phyloP scores from a whole-genome alignment of 2,888 invertebrate species.

The Aphodius sticticus region DNA sequence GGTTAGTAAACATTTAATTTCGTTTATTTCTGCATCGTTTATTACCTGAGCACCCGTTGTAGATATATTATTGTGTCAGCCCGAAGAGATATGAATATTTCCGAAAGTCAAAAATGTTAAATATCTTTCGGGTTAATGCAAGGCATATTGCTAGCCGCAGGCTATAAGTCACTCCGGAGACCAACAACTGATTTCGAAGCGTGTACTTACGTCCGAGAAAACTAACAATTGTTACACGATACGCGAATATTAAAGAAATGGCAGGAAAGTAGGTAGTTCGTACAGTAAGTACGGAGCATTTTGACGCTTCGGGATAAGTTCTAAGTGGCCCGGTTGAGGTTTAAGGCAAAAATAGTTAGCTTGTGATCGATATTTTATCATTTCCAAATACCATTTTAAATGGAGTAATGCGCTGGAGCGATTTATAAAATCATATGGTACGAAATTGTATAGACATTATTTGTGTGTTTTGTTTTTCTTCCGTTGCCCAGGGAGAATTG shows the following conservation, averaged over 20 bases:
- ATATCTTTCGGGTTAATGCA: neutral
- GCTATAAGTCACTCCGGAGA: neutral
- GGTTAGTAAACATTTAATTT: neutral
- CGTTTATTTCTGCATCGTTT: neutral
- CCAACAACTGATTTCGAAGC: neutral
- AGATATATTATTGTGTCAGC: neutral
- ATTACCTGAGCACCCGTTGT: neutral
- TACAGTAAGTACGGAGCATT: neutral
- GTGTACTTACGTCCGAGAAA: neutral
- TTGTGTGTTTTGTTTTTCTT: neutral
- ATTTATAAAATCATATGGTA: neutral
- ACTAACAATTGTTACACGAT: constrained; percentile 14
- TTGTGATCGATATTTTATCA: constrained; percentile 11
- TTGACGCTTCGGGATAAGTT: neutral
- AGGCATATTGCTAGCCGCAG: neutral
- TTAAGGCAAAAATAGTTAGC: neutral
- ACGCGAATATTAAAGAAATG: constrained; percentile 18
- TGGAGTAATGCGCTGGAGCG: neutral
- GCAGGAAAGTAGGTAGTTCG: constrained; percentile 24
- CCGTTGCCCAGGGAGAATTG: constrained; percentile 10
- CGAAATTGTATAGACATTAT: neutral
- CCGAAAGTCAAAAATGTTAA: neutral
- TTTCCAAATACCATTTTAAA: neutral
- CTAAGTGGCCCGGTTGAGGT: neutral
- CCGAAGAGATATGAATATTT: neutral